A percentile compares a stretch with the other conserved stretches of the same genome.
Conservation (phyloP, 2,888 invertebrate genomes). For the Galerucella calmariensis region DNA sequence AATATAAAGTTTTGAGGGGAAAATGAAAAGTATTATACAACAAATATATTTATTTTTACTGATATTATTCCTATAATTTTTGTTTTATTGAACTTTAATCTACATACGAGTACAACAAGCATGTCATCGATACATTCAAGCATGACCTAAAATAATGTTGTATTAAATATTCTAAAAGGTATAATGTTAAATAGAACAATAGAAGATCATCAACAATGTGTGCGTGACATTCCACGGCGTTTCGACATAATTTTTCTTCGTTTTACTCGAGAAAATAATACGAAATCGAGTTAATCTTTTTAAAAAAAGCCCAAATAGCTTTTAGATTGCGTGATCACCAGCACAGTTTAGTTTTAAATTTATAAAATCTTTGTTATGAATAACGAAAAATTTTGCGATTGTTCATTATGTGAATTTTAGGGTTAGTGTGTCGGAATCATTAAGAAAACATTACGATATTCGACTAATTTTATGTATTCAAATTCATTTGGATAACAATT, state of each 20-base stretch:
- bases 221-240: conserved; percentile 12
- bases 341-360: not conserved
- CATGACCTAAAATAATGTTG: not conserved
- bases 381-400: not conserved
- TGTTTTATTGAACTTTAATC: too few relatives aligned
- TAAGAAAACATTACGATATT: conserved; percentile 1
- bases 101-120: too few relatives aligned
- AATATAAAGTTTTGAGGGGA: too few relatives aligned
- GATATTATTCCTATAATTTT: too few relatives aligned
- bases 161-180: conserved; percentile 1
- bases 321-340: not conserved
- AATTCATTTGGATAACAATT: conserved; percentile 6
- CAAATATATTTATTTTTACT: too few relatives aligned
- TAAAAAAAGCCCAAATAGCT: not conserved
- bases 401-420: not conserved
- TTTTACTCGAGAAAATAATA: not conserved
- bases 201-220: conserved; percentile 1
- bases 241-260: not conserved
- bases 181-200: conserved; percentile 13
- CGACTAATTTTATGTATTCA: not conserved
- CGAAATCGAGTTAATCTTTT: not conserved
- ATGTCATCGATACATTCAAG: too few relatives aligned
- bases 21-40: too few relatives aligned
- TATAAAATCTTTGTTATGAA: not conserved
- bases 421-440: conserved; percentile 20